phyloP scores from a whole-genome alignment of 2,113 vertebrate genomes.

The Phalacrocorax aristotelis region DNA sequence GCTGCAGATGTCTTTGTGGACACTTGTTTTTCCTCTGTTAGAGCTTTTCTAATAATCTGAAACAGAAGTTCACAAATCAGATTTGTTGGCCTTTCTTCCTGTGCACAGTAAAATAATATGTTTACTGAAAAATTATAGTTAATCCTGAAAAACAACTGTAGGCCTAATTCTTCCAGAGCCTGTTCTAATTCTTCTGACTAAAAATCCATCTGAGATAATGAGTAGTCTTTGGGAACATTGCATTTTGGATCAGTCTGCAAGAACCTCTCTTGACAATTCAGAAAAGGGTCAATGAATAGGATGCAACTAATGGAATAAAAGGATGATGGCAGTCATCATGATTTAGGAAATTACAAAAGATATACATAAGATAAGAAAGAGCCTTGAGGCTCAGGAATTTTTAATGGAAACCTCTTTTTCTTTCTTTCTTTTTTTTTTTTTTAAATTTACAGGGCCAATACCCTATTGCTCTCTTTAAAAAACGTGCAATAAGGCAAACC shows the following conservation, averaged over 20 bases:
- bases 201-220: not conserved
- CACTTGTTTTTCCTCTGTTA: conserved; percentile 84
- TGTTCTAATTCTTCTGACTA: not conserved
- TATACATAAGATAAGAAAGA: not conserved
- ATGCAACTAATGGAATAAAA: not conserved
- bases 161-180: not conserved
- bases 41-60: conserved; percentile 83
- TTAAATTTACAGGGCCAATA: not conserved
- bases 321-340: not conserved
- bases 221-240: not conserved
- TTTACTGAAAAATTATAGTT: not conserved
- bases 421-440: not conserved
- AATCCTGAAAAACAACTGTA: not conserved
- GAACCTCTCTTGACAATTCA: not conserved
- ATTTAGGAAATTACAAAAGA: not conserved
- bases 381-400: not conserved
- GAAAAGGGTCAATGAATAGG: not conserved
- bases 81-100: not conserved
- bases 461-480: not conserved
- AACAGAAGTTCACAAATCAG: conserved; percentile 7
- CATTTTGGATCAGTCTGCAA: not conserved
- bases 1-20: conserved; percentile 85
- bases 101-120: not conserved
- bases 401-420: not conserved
- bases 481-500: not conserved